These are phyloP conservation scores for Hypomecis atomaria DNA, from an alignment of 2,888 invertebrate species.

Conservation along the genomic window DNA sequence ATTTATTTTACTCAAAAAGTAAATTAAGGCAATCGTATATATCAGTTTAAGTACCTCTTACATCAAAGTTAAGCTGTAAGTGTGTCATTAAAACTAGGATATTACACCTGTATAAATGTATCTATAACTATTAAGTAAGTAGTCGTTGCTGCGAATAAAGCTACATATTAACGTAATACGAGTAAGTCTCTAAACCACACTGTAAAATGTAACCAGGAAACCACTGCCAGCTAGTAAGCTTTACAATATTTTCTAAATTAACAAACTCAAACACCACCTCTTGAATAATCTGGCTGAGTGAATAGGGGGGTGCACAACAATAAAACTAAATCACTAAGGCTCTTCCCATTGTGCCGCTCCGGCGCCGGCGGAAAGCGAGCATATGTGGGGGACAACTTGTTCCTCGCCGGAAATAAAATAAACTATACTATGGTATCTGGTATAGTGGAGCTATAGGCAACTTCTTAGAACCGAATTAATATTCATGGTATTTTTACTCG, in stretches of 20 bases:
- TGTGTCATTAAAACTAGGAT: too few relatives aligned
- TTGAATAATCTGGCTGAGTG: slow-evolving; percentile 65
- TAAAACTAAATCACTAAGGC: slow-evolving; percentile 83
- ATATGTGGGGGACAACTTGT: slow-evolving; percentile 78
- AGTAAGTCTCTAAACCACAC: neutral
- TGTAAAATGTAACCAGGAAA: neutral
- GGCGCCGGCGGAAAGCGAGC: slow-evolving; percentile 83
- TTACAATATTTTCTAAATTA: slow-evolving; percentile 18
- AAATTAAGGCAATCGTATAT: too few relatives aligned
- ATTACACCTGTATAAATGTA: too few relatives aligned
- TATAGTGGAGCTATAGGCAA: slow-evolving; percentile 6
- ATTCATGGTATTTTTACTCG: too few relatives aligned
- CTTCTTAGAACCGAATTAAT: slow-evolving; percentile 1
- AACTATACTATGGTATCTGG: slow-evolving; percentile 59
- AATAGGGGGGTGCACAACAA: slow-evolving; percentile 78
- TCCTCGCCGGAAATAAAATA: slow-evolving; percentile 75
- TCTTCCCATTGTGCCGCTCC: slow-evolving; percentile 73
- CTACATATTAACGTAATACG: too few relatives aligned
- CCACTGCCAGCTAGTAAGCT: neutral
- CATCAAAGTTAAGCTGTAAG: too few relatives aligned
- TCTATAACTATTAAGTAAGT: too few relatives aligned
- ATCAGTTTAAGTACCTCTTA: too few relatives aligned
- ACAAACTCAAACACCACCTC: slow-evolving; percentile 39
- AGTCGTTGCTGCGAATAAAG: too few relatives aligned
- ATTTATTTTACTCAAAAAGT: too few relatives aligned